Evolutionary conservation across 2,113 vertebrate genomes (phyloP), one percentile per base, ranked within the genome.

Genomic region (Megatriorchis doriae): DNA sequence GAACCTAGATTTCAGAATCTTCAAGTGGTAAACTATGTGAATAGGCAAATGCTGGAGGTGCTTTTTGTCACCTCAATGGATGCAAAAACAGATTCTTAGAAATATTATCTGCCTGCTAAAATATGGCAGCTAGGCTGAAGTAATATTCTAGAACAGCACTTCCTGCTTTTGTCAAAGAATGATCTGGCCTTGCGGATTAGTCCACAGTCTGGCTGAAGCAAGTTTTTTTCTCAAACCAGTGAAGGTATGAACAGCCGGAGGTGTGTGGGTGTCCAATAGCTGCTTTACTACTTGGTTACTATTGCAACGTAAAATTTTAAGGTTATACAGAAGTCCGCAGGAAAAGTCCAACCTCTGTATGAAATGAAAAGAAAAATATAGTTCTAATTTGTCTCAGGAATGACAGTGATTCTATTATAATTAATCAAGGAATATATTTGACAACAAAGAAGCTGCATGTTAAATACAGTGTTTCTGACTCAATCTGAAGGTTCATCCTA

Each of bases 151-250:
- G 79, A 88, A 79, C 72, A 80, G 34, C 80, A 20, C 66, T 96
- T 96, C 47, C 40, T 78, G 73, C 48, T 83, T 93, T 96, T 90
- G 74, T 94, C 85, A 93, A 86, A 84, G 94, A 91, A 71, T 87
- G 36, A 88, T 85, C 27, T 95, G 27, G 78, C 65, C 78, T 94
- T 67, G 77, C 52, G 86, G 93, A 89, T 92, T 92, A 88, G 79
- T 71, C 40, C 81, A 80, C 14, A 92, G 25, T 66, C 75, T 71
- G 72, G 48, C 53, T 81, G 59, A 86, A 81, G 68, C 32, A 65
- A 81, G 29, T 31, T 40, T 65, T 87, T 96, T 82, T 88, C 31
- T 75, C 82, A 94, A 81, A 72, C 34, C 29, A 56, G 1, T 56
- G 48, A 68, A 88, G 38, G 26, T 66, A 17, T 53, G 66, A 82